Evolutionary conservation across 2,113 vertebrate species (phyloP).

Genomic region (Campylomormyrus tamandua): DNA sequence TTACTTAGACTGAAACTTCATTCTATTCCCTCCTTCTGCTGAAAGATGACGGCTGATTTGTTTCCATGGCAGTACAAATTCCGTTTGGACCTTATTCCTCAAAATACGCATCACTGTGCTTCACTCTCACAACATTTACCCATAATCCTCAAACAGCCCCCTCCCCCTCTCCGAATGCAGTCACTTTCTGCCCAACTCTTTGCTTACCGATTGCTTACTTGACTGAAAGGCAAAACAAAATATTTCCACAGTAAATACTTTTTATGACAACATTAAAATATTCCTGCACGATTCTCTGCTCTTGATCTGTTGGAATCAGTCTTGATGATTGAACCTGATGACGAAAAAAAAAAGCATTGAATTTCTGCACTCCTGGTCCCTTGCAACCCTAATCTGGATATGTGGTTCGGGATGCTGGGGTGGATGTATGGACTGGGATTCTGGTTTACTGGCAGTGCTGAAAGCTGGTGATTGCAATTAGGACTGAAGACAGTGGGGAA

Average conservation of each 20-base stretch:
- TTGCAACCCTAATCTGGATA: background rate
- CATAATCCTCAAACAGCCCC: background rate
- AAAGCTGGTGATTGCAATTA: background rate
- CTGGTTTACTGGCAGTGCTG: background rate
- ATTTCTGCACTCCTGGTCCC: background rate
- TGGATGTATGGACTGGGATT: background rate
- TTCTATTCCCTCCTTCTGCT: background rate
- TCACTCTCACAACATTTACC: background rate
- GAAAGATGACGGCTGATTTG: background rate
- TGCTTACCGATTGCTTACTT: background rate
- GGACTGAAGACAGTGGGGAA: background rate
- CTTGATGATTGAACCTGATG: background rate
- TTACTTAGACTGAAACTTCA: background rate
- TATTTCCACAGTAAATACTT: background rate
- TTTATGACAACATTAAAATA: background rate
- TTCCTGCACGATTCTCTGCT: background rate
- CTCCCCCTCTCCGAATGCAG: background rate
- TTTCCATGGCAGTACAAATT: background rate
- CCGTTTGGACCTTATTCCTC: background rate
- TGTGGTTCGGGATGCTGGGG: background rate
- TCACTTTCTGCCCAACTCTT: background rate
- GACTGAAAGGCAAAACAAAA: background rate
- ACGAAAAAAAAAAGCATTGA: background rate
- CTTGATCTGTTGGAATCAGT: background rate
- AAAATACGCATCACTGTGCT: background rate